These are phyloP conservation scores for Platycnemis pennipes DNA, from an alignment of 2,888 invertebrate genomes.

Conservation along the genomic window DNA sequence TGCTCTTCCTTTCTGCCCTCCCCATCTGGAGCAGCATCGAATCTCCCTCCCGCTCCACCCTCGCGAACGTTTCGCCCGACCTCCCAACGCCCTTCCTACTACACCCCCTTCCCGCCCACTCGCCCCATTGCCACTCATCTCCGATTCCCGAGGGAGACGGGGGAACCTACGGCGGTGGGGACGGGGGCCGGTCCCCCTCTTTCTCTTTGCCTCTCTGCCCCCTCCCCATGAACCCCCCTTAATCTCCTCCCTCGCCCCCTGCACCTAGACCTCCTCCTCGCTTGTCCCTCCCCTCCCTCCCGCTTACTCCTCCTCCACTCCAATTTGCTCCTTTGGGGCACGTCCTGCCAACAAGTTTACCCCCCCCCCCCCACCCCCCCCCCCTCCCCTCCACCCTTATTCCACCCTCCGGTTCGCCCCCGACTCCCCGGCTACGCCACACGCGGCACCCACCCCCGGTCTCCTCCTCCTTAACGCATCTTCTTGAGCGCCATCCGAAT, in stretches of 20 bases:
- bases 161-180: not conserved
- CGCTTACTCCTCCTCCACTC: not conserved
- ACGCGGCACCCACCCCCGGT: not conserved
- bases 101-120: not conserved
- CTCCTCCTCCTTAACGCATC: not conserved
- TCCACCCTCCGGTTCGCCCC: not conserved
- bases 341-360: slow-evolving; percentile 66
- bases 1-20: not conserved
- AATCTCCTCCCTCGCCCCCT: slow-evolving; percentile 9
- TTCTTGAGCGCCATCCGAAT: not conserved
- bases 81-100: not conserved
- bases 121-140: slow-evolving; percentile 58
- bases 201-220: not conserved
- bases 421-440: not conserved
- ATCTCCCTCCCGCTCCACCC: not conserved
- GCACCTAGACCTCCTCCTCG: not conserved
- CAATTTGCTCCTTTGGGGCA: slow-evolving; percentile 62
- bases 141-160: slow-evolving; percentile 35
- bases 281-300: not conserved
- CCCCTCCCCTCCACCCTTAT: not conserved
- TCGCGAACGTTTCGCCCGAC: not conserved
- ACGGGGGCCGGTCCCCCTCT: not conserved
- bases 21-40: not conserved
- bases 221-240: too few relatives aligned
- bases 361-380: not conserved